phyloP scores from a whole-genome alignment of 2,888 invertebrate genomes.

The Ectemnius lituratus region DNA sequence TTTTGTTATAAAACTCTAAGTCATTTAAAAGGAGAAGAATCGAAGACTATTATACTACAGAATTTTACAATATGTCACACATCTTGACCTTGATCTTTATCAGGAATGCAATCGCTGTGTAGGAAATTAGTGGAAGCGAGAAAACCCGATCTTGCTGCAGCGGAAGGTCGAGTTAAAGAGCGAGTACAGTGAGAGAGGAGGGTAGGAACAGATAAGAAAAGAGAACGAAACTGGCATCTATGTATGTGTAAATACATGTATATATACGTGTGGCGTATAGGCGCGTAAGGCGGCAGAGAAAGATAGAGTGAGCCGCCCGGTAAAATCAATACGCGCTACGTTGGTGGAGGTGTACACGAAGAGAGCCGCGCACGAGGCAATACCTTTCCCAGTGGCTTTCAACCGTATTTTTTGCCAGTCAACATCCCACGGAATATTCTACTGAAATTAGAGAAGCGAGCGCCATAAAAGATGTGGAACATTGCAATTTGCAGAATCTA shows the following conservation, averaged over 20 bases:
- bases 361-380: conserved; percentile 52
- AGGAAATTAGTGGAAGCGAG: conserved; percentile 19
- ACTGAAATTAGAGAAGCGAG: too few relatives aligned
- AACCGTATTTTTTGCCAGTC: conserved; percentile 10
- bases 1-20: too few relatives aligned
- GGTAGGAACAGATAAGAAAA: conserved; percentile 20
- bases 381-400: conserved; percentile 33
- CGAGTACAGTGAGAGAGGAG: conserved; percentile 40
- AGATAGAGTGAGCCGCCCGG: conserved; percentile 57
- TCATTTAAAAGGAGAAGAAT: too few relatives aligned
- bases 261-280: not conserved
- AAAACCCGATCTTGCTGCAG: conserved; percentile 3
- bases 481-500: too few relatives aligned
- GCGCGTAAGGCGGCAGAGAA: conserved; percentile 32
- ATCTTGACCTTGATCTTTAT: conserved; percentile 4
- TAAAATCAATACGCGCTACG: conserved; percentile 69
- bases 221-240: conserved; percentile 33
- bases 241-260: conserved; percentile 13
- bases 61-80: not conserved
- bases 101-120: not conserved
- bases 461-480: too few relatives aligned
- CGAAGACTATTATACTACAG: too few relatives aligned
- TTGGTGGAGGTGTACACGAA: conserved; percentile 53
- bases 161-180: conserved; percentile 46
- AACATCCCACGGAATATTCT: too few relatives aligned